Evolutionary conservation across 2,797 vertebrate genomes (phyloP), one percentile per base, ranked within the genome.

Genomic region (Hypotaenidia philippensis): DNA sequence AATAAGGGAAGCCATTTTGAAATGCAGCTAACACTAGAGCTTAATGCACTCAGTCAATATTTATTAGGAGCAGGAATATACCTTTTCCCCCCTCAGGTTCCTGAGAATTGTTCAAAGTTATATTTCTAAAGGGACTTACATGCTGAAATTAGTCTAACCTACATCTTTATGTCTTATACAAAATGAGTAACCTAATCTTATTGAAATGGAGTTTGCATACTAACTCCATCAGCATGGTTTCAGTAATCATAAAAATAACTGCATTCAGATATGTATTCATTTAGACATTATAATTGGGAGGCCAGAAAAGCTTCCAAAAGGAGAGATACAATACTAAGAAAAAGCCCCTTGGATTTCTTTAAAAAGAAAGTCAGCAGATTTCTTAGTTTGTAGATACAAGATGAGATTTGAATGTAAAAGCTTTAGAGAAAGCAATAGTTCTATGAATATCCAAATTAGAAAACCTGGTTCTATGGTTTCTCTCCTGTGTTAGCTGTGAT

Each of bases 241-340:
- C 38, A 31, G 56, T 78, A 95, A 72, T 79, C 56, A 63, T 10
- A 77, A 36, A 69, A 87, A 89, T 59, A 86, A 74, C 59, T 84
- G 38, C 18, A 64, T 82, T 93, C 71, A 77, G 56, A 53, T 83
- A 70, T 85, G 89, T 80, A 66, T 80, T 91, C 26, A 63, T 89
- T 85, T 90, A 91, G 74, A 44, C 18, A 38, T 55, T 76, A 5
- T 65, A 93, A 65, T 6, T 84, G 74, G 23, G 56, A 90, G 14
- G 36, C 36, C 63, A 88, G 80, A 79, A 94, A 90, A 84, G 26
- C 74, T 90, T 93, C 64, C 52, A 68, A 84, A 92, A 72, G 44
- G 44, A 90, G 34, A 93, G n/a, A 26, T 49, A 66, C 82, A 63
- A 60, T 59, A 82, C n/a, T 64, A 83, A 45, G 56, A 55, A 85